These are phyloP conservation scores for Amphiduros pacificus DNA, from an alignment of 2,888 invertebrate genomes.

Conservation along the genomic window DNA sequence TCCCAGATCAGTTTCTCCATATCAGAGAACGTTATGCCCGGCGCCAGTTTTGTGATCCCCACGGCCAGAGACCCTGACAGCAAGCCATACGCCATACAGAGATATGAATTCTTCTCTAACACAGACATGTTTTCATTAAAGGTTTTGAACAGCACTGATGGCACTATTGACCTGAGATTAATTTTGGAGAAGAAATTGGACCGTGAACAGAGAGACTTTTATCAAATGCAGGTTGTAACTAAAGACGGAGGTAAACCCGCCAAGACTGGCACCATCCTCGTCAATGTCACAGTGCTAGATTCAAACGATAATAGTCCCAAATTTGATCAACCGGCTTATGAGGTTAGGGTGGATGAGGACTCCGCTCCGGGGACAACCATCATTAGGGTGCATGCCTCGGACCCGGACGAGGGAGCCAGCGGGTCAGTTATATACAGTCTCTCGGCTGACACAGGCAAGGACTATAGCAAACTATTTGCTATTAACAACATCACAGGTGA, in stretches of 20 bases:
- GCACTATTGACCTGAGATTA: conserved; percentile 8
- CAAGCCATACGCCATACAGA: conserved; percentile 9
- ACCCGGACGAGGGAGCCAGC: conserved; percentile 8
- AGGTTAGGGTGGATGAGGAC: conserved; percentile 9
- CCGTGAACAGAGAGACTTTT: conserved; percentile 2
- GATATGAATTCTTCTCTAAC: neutral
- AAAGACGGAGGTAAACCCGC: conserved; percentile 12
- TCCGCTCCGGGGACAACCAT: conserved; percentile 6
- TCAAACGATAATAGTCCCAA: conserved; percentile 16
- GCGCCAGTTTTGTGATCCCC: conserved; percentile 22
- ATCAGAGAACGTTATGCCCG: conserved; percentile 19
- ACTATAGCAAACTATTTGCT: conserved; percentile 7
- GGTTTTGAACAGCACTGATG: neutral
- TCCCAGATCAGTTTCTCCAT: conserved; percentile 11
- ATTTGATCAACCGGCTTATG: conserved; percentile 12
- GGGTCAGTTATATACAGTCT: conserved; percentile 1
- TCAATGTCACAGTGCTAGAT: conserved; percentile 8
- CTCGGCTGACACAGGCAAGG: conserved; percentile 20
- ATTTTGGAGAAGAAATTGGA: conserved; percentile 2
- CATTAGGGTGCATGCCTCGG: conserved; percentile 4
- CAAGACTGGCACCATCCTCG: conserved; percentile 3
- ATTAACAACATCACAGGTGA: conserved; percentile 15
- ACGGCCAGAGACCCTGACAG: conserved; percentile 16
- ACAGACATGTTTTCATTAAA: conserved; percentile 8
- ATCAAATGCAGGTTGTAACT: conserved; percentile 8